phyloP scores from a whole-genome alignment of 2,888 invertebrate species.

The Calephelis perditalis region DNA sequence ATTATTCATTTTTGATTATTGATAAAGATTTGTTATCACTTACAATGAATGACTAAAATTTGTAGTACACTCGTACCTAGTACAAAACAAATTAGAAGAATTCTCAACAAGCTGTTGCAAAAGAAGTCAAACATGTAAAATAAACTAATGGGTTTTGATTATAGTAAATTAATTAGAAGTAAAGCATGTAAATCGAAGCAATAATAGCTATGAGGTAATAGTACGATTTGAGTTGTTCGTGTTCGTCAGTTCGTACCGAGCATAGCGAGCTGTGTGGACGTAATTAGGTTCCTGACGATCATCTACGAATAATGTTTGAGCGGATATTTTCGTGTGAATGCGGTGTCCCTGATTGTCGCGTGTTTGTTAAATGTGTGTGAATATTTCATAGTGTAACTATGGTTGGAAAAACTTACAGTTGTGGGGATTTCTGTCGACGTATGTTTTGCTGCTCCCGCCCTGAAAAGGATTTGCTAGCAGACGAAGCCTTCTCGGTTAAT shows the following conservation, averaged over 20 bases:
- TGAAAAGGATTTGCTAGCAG: slow-evolving; percentile 16
- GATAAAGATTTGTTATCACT: no score
- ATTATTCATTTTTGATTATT: no score
- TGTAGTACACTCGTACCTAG: no score
- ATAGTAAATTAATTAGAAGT: neutral
- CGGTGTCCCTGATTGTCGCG: slow-evolving; percentile 36
- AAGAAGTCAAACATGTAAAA: neutral
- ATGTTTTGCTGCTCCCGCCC: slow-evolving; percentile 16
- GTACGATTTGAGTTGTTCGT: slow-evolving; percentile 14
- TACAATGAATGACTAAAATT: no score
- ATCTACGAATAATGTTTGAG: slow-evolving; percentile 35
- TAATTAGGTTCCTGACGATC: slow-evolving; percentile 28
- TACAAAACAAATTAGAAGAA: no score
- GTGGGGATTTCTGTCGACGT: slow-evolving; percentile 16
- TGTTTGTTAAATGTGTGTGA: slow-evolving; percentile 30
- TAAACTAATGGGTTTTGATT: neutral
- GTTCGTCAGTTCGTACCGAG: slow-evolving; percentile 17
- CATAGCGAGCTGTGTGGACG: slow-evolving; percentile 28
- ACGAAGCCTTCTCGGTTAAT: slow-evolving; percentile 43
- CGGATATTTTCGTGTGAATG: slow-evolving; percentile 54
- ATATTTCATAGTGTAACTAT: slow-evolving; percentile 22
- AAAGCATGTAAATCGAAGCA: neutral
- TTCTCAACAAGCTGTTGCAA: no score
- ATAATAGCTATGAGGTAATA: slow-evolving; percentile 8
- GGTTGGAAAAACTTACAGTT: slow-evolving; percentile 14